Evolutionary conservation across 2,888 invertebrate species (phyloP).

Genomic region (Conistra vaccinii): DNA sequence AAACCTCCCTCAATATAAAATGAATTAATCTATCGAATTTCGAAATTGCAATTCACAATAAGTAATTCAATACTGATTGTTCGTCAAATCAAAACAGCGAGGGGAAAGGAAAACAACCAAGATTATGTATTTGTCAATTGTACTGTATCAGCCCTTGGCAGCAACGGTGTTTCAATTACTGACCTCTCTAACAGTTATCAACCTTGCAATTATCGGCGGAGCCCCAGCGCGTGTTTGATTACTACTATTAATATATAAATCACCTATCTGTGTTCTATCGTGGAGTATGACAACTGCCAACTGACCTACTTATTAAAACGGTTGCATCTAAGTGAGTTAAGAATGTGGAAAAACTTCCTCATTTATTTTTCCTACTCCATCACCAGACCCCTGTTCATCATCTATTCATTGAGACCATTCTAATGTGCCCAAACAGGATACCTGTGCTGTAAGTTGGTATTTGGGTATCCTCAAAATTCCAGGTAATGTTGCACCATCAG

Average conservation of each 20-base stretch:
- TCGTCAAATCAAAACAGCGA: slow-evolving; percentile 53
- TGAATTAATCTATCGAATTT: slow-evolving; percentile 39
- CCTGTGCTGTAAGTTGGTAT: too few species aligned
- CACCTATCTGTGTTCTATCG: slow-evolving; percentile 51
- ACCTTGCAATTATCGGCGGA: slow-evolving; percentile 60
- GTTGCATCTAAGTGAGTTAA: slow-evolving; percentile 29
- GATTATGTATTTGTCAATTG: slow-evolving; percentile 49
- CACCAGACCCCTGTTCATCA: too few species aligned
- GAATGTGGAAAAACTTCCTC: slow-evolving; percentile 27
- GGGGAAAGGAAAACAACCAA: slow-evolving; percentile 48
- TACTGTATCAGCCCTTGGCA: slow-evolving; percentile 38
- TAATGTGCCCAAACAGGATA: too few species aligned
- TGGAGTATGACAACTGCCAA: slow-evolving; percentile 20
- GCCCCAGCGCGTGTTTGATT: slow-evolving; percentile 55
- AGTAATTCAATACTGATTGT: slow-evolving; percentile 51
- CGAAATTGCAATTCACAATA: slow-evolving; percentile 53
- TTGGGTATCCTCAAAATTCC: too few species aligned
- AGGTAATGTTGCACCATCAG: too few species aligned
- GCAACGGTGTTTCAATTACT: slow-evolving; percentile 58
- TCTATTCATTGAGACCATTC: too few species aligned
- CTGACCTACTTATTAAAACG: slow-evolving; percentile 55
- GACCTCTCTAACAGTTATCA: slow-evolving; percentile 54
- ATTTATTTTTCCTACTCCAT: too few species aligned
- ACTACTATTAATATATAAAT: slow-evolving; percentile 62
- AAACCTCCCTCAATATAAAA: slow-evolving; percentile 37